These are phyloP conservation scores for Syngnathus acus DNA, from an alignment of 2,797 vertebrate species.

Conservation along the genomic window DNA sequence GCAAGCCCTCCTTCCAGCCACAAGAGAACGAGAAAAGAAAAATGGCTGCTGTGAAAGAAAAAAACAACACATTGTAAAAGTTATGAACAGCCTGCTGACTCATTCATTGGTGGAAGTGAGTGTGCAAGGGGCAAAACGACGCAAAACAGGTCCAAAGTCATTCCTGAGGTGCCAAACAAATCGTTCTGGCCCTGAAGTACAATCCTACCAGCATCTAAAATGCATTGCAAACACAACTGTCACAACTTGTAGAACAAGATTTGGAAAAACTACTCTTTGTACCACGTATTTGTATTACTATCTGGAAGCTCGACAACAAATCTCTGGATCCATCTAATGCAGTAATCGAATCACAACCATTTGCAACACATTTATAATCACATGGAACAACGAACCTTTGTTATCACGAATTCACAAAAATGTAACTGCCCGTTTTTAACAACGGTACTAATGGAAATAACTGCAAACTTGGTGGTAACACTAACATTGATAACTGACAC, in stretches of 20 bases:
- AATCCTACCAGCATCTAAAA: not conserved
- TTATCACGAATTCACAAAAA: not conserved
- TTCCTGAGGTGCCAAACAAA: conserved; percentile 41
- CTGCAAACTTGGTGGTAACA: not conserved
- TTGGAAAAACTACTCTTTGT: not conserved
- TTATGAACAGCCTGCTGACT: conserved; percentile 9
- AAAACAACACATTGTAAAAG: not conserved
- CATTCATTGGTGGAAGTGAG: conserved; percentile 9
- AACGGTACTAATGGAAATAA: not conserved
- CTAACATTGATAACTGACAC: not conserved
- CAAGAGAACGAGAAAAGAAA: conserved; percentile 11
- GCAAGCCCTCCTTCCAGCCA: conserved; percentile 24
- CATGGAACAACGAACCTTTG: too few relatives aligned
- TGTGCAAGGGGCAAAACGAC: conserved; percentile 6
- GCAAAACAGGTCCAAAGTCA: conserved; percentile 47
- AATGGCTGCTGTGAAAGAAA: not conserved
- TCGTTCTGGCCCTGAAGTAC: not conserved
- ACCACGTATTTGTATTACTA: not conserved
- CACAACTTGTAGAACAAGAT: not conserved
- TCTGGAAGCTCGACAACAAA: not conserved
- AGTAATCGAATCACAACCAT: not conserved
- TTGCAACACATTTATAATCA: not conserved
- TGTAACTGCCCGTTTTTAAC: not conserved
- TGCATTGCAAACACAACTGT: not conserved
- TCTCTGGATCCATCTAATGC: not conserved